phyloP scores from a whole-genome alignment of 2,113 vertebrate species.

The Dipodomys ordii region DNA sequence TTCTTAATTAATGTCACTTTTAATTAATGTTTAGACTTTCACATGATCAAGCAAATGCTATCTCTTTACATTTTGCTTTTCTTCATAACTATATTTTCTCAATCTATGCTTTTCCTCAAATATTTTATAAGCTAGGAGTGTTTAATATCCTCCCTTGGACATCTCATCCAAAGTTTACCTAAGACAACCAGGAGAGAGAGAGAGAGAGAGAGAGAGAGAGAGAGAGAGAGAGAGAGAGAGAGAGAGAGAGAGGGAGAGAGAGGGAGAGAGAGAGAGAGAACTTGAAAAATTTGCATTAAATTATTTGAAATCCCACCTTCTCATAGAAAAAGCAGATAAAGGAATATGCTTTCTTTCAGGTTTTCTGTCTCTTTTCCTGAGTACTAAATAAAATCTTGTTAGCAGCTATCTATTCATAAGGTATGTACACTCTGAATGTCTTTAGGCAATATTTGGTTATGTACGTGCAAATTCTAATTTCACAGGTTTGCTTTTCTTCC shows the following conservation, averaged over 20 bases:
- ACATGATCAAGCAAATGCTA: constrained; percentile 24
- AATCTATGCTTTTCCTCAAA: constrained; percentile 24
- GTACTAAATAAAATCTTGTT: constrained; percentile 58
- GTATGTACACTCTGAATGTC: constrained; percentile 16
- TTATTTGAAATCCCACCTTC: constrained; percentile 16
- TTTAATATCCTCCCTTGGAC: not conserved
- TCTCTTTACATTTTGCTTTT: constrained; percentile 10
- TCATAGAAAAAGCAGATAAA: constrained; percentile 22
- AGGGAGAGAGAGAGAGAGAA: constrained; percentile 3
- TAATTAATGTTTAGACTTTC: constrained; percentile 47
- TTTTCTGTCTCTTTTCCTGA: not conserved
- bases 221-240: constrained; percentile 10
- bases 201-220: not conserved
- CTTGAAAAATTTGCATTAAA: constrained; percentile 39
- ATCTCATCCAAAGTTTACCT: not conserved
- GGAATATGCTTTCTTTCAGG: not conserved
- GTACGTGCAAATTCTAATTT: constrained; percentile 46
- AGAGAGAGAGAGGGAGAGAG: not conserved
- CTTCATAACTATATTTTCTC: constrained; percentile 41
- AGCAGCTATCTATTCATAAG: constrained; percentile 59
- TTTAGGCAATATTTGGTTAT: constrained; percentile 33
- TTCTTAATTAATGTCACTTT: constrained; percentile 50
- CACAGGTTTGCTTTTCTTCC: not conserved
- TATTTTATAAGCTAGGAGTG: not conserved
- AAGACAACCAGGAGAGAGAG: too few species aligned